A percentile compares a stretch with the other conserved stretches of the same genome.
Evolutionary conservation across 2,888 invertebrate species (phyloP).

Genomic region (Priapulus caudatus): DNA sequence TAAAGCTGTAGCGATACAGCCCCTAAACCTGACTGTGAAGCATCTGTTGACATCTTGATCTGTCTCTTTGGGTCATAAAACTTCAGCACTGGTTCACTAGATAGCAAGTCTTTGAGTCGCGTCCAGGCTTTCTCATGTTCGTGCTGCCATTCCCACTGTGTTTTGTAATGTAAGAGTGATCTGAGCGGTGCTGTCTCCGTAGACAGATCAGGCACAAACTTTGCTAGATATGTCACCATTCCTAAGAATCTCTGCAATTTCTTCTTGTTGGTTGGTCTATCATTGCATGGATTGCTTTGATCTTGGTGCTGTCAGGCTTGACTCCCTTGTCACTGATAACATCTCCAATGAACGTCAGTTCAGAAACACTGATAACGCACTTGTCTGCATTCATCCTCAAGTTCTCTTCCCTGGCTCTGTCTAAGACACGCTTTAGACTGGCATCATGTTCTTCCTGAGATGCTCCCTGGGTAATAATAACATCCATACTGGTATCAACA

Average conservation of each 20-base stretch:
- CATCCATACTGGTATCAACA: constrained; percentile 14
- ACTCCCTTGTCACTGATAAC: constrained; percentile 11
- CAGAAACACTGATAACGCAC: constrained; percentile 8
- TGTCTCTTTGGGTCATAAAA: constrained; percentile 12
- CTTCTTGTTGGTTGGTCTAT: too few relatives aligned
- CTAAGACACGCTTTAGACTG: constrained; percentile 5
- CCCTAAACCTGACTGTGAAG: constrained; percentile 8
- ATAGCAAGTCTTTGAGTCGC: too few relatives aligned
- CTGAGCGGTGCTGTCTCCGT: constrained; percentile 10
- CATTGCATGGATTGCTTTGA: constrained; percentile 9
- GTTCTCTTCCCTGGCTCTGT: constrained; percentile 7
- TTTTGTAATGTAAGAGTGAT: constrained; percentile 8
- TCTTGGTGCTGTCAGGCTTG: constrained; percentile 11
- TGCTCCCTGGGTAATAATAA: constrained; percentile 11
- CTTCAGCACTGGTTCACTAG: constrained; percentile 11
- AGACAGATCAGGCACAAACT: constrained; percentile 11
- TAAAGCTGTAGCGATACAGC: constrained; percentile 12
- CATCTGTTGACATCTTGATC: constrained; percentile 13
- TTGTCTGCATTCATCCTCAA: constrained; percentile 15
- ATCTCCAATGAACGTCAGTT: constrained; percentile 15
- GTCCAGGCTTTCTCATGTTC: constrained; percentile 11
- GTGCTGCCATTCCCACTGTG: constrained; percentile 9
- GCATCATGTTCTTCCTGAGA: constrained; percentile 8
- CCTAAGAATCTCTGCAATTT: too few relatives aligned
- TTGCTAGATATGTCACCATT: too few relatives aligned